Base-by-base conservation (phyloP, 2,888 invertebrate genomes). In the Callyntrura guangdongensis region DNA sequence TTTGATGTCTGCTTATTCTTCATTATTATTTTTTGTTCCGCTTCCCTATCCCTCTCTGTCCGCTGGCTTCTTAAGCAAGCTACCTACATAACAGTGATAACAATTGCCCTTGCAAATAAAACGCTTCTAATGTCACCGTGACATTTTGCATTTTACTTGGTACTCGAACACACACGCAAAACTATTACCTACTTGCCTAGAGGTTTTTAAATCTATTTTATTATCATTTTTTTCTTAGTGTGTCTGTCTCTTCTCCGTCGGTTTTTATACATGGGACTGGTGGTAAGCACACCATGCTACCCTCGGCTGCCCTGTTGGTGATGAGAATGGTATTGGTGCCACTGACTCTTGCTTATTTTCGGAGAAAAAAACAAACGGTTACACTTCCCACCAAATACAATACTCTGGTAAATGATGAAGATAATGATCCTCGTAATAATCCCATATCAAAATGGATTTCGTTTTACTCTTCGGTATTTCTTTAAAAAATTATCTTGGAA, bases 121-220 rank as follows among this genome's bases (percentile, higher is more conserved):
- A 74, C 81, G 81, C 81, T 61, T 59, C 17, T 89, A 84, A 84
- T 89, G 89, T 89, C 89, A 89, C 89, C 89, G 53, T 89, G 77
- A 89, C 84, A 89, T 84, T 84, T 83, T 64, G 49, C 47, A 83
- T 83, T 83, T 49, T 47, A 14, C 64, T 69, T 61, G 49, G 77
- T 77, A 53, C 25, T 22, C 64, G 12, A 3, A 36, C 72, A 72
- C 72, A 72, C 82, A 82, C 82, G 82, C 82, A 45, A 82, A 36
- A 59, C 36, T 47, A 82, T 82, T 82, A 82, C 56, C 56, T 53
- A 1, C 6, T 14, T 25, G 53, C 12, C 36, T 36, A 36, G 36
- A 36, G 36, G 36, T 36, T 6, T 36, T 36, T 36, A 6, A 36
- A 6, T 36, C 36, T 2, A 36, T 6, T 36, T 36, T 36, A 36